Conservation (phyloP, 64 coral and sea anemone genomes). For the Stichodactyla mertensii region DNA sequence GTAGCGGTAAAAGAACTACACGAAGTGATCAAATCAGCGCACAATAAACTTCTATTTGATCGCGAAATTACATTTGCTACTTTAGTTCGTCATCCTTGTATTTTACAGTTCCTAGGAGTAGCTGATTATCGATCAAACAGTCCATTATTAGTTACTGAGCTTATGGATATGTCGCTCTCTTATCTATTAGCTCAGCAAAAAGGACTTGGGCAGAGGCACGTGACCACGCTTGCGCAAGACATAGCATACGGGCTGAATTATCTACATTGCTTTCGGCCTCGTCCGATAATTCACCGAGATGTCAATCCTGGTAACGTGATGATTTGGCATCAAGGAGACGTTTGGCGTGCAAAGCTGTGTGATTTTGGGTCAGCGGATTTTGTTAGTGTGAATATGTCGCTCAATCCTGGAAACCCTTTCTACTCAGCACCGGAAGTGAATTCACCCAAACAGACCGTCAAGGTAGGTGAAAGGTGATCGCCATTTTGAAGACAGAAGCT, state of each 20-base stretch:
- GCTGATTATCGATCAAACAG: constrained; percentile 46
- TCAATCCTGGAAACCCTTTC: constrained; percentile 85
- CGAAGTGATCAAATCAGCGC: constrained; percentile 70
- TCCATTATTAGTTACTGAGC: constrained; percentile 53
- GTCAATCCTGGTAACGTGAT: constrained; percentile 76
- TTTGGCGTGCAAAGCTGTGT: constrained; percentile 77
- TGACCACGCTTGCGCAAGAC: constrained; percentile 58
- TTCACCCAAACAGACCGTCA: constrained; percentile 40
- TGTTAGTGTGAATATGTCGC: constrained; percentile 61
- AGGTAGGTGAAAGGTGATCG: constrained; percentile 22
- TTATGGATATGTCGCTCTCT: constrained; percentile 78
- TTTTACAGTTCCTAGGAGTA: constrained; percentile 74
- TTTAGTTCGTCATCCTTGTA: constrained; percentile 55
- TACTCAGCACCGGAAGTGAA: constrained; percentile 76
- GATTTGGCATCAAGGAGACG: constrained; percentile 78
- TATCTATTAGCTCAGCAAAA: constrained; percentile 48
- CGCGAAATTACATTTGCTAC: constrained; percentile 80
- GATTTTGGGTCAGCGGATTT: constrained; percentile 96
- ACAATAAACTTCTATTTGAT: constrained; percentile 66
- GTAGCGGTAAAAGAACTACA: constrained; percentile 87
- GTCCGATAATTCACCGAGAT: constrained; percentile 78
- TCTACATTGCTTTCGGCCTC: constrained; percentile 72
- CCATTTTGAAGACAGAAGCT: too few species aligned
- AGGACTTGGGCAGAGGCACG: constrained; percentile 46
- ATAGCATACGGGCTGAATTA: constrained; percentile 64